Evolutionary conservation across 2,888 invertebrate genomes (phyloP), one percentile per base, ranked within the genome.

Genomic region (Sphaerophoria rueppellii): DNA sequence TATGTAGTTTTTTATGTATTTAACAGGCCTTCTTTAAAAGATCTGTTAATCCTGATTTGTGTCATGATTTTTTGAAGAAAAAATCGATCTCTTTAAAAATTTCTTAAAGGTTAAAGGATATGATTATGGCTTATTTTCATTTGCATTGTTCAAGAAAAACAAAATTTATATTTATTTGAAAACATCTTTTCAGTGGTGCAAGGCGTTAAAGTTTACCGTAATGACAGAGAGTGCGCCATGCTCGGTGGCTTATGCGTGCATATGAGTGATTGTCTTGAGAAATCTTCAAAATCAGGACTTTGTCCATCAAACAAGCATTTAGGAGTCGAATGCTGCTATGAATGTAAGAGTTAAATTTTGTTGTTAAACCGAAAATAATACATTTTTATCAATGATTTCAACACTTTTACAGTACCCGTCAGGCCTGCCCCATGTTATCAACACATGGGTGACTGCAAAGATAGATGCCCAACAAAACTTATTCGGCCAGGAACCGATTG

Each of bases 261-360:
- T 14, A 87, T 78, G 70, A 85, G 48, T 12, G 91, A 92, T 69
- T 91, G 91, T 52, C 82, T 87, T 3, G 88, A 88, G 46, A 88
- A 88, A 5, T 90, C 91, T 9, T 89, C 89, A 32, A 90, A 89
- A 63, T 88, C 86, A 73, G 91, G 91, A 14, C 88, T 92, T 9
- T 91, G 91, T 63, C 91, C 91, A 70, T 86, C 88, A 6, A 90
- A 89, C 65, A 43, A 87, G 12, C 87, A 89, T 48, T 72, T 87
- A 12, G 92, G 91, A 9, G 90, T 91, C 11, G 91, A 91, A 74
- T 91, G 91, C 76, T 91, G 91, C 70, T 92, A 90, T 82, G 91
- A 91, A 88, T 87, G 91, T 91, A 88, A 90, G 90, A 24, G 6
- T 34, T 67, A 32, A 6, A 48, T 11, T 55, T 14, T 11, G 32